phyloP scores from a whole-genome alignment of 1,140 invertebrate species.

The Ylistrum balloti region DNA sequence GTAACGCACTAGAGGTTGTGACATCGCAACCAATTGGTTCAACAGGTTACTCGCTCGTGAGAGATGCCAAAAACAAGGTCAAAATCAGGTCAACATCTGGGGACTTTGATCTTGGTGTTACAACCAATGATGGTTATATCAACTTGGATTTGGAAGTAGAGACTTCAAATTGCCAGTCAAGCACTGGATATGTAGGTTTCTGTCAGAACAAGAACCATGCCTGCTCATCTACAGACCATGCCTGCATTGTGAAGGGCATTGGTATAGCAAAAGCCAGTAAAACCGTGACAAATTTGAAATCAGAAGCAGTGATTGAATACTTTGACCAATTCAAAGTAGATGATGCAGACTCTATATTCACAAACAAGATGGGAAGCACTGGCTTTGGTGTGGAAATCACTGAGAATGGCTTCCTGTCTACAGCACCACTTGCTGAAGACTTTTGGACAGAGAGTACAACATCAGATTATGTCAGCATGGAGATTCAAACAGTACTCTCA shows the following conservation, averaged over 20 bases:
- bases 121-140: constrained; percentile 45
- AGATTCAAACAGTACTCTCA: constrained; percentile 45
- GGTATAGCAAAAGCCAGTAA: constrained; percentile 45
- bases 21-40: not conserved
- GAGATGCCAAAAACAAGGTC: not conserved
- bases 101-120: constrained; percentile 41
- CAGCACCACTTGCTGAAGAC: not conserved
- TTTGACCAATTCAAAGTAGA: not conserved
- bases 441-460: not conserved
- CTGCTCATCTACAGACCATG: constrained; percentile 42
- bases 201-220: not conserved
- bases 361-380: not conserved
- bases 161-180: not conserved
- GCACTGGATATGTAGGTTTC: constrained; percentile 32
- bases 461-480: constrained; percentile 42
- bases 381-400: not conserved
- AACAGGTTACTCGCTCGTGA: not conserved
- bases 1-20: not conserved
- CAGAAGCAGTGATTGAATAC: not conserved
- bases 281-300: not conserved
- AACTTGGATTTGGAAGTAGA: constrained; percentile 44
- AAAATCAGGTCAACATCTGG: constrained; percentile 52
- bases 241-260: constrained; percentile 42
- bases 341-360: not conserved
- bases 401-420: not conserved